phyloP scores from a whole-genome alignment of 1,140 invertebrate species.

The Maconellicoccus hirsutus region DNA sequence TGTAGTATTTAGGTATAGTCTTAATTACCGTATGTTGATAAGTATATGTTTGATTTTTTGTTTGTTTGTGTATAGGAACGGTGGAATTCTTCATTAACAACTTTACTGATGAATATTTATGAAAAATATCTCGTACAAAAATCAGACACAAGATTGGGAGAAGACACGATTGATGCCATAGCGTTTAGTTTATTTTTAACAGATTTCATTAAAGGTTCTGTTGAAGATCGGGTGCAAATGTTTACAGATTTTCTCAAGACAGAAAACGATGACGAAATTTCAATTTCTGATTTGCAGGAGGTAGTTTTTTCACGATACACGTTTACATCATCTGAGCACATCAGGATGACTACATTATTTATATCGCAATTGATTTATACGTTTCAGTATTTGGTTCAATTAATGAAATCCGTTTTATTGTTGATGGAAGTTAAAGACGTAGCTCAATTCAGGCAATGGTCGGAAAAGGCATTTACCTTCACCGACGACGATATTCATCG shows the following conservation, averaged over 20 bases:
- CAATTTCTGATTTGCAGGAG: not conserved
- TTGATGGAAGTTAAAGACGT: not conserved
- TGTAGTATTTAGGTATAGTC: not conserved
- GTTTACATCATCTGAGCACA: too few species aligned
- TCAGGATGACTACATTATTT: too few species aligned
- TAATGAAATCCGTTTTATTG: constrained; percentile 16
- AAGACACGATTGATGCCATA: not conserved
- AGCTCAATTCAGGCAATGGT: not conserved
- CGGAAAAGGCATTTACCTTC: not conserved
- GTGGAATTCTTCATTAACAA: not conserved
- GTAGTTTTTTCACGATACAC: too few species aligned
- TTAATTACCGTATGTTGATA: too few species aligned
- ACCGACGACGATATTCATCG: constrained; percentile 10
- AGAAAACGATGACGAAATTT: not conserved
- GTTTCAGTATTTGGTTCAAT: constrained; percentile 14
- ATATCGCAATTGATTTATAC: too few species aligned
- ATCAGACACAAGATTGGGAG: not conserved
- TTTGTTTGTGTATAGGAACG: not conserved
- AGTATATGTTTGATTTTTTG: too few species aligned
- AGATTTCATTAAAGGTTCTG: not conserved
- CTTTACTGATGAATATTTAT: not conserved
- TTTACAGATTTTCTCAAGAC: not conserved
- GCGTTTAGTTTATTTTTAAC: not conserved
- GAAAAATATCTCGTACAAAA: not conserved
- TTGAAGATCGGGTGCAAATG: not conserved